Evolutionary conservation across 2,888 invertebrate species (phyloP).

Genomic region (Hydrotaea cyrtoneurina): DNA sequence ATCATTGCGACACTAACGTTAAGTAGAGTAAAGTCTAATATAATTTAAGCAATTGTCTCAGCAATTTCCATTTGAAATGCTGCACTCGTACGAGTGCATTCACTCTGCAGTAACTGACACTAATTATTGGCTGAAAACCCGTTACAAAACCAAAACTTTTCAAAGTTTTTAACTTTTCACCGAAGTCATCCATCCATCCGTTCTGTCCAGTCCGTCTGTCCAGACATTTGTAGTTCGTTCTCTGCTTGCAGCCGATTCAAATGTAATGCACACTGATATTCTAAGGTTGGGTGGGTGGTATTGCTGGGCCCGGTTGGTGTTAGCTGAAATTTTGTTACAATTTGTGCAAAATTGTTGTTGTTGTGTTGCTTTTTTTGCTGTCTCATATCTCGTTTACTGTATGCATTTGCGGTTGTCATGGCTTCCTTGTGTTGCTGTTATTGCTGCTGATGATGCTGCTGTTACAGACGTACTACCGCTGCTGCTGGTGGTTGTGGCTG

Average conservation of each 20-base stretch:
- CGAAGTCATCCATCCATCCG: neutral
- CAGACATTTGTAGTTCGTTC: neutral
- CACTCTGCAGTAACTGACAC: constrained; percentile 39
- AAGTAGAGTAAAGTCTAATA: constrained; percentile 26
- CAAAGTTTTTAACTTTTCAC: constrained; percentile 21
- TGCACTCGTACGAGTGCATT: neutral
- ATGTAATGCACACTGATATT: neutral
- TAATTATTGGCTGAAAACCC: constrained; percentile 58
- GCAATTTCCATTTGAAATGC: constrained; percentile 38
- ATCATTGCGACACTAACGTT: too few species aligned
- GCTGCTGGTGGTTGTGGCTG: constrained; percentile 56
- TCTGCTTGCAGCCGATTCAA: neutral
- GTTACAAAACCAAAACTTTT: constrained; percentile 11
- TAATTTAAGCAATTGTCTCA: neutral
- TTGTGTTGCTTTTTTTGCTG: neutral
- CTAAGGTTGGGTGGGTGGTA: neutral
- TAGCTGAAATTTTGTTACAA: constrained; percentile 18
- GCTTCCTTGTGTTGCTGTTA: constrained; percentile 44
- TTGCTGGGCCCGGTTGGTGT: neutral
- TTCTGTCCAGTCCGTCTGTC: neutral
- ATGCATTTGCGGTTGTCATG: constrained; percentile 65
- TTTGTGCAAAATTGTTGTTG: constrained; percentile 8
- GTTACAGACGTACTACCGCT: constrained; percentile 12
- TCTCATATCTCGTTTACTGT: constrained; percentile 36
- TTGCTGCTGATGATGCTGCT: constrained; percentile 65